A percentile compares a stretch with the other conserved stretches of the same genome.
These are phyloP conservation scores for Magallana nippona DNA, from an alignment of 2,888 invertebrate species.

Conservation along the genomic window DNA sequence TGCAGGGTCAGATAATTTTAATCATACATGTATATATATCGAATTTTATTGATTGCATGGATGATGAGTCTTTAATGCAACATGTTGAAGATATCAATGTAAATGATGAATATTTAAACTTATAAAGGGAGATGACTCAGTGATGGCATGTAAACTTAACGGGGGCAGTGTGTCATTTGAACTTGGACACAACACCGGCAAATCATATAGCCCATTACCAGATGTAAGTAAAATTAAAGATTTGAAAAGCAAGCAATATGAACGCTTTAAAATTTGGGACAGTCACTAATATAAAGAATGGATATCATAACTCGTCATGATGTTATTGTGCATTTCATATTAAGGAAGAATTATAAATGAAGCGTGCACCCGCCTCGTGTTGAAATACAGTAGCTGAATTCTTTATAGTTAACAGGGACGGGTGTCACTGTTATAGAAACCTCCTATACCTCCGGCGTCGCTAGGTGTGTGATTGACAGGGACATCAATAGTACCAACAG, in stretches of 20 bases:
- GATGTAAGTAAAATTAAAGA: not conserved
- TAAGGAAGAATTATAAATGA: too few species aligned
- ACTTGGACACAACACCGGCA: conserved; percentile 31
- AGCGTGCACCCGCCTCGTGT: too few species aligned
- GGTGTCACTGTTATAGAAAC: not conserved
- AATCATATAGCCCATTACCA: conserved; percentile 1
- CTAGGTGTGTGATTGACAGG: conserved; percentile 31
- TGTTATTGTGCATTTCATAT: too few species aligned
- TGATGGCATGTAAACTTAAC: conserved; percentile 35
- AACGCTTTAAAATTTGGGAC: too few species aligned
- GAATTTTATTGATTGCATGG: too few species aligned
- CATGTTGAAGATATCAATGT: not conserved
- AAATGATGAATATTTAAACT: not conserved
- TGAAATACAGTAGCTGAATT: not conserved
- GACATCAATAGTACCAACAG: conserved; percentile 2
- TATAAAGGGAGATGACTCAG: conserved; percentile 44
- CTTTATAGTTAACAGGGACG: not conserved
- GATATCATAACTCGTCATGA: too few species aligned
- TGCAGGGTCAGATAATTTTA: too few species aligned
- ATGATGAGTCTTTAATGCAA: not conserved
- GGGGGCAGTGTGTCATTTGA: conserved; percentile 35
- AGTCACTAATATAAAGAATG: too few species aligned
- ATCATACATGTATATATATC: too few species aligned
- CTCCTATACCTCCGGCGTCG: not conserved
- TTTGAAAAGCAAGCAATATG: too few species aligned